Base-by-base conservation (phyloP, 2,797 vertebrate genomes). In the Helicolenus hilgendorfi region DNA sequence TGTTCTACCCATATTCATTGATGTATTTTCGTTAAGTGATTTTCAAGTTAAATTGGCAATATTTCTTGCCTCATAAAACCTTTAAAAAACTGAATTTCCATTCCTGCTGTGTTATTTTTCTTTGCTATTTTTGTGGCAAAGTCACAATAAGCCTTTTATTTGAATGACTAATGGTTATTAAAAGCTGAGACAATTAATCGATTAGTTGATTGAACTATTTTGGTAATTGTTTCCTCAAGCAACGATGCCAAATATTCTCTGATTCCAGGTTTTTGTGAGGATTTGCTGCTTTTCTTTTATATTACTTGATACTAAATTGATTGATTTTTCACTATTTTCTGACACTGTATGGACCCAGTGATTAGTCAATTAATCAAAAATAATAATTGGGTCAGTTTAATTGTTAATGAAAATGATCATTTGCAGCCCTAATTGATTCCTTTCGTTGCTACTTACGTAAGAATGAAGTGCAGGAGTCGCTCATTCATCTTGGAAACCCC, bases 21-120 rank as follows among this genome's bases (percentile, higher is more conserved):
- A 77, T 59, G 69, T 60, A 76, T 72, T 87, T 85, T 77, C 45
- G 24, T 72, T 31, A 38, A 68, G 63, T 41, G 45, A 80, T 87
- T 82, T 87, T 88, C 77, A 82, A 81, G 71, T 83, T 63, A 64
- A 79, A 72, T 36, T 69, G 79, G 41, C 80, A 24, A 2, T n/a
- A 65, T 77, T 68, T 70, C 20, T 36, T 69, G 38, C 65, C 79
- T 60, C 77, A 56, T 87, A 85, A 92, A 89, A 89, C 81, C 11
- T 11, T 77, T 60, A 38, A 0, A 0, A 55, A 72, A 79, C 56
- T 41, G 26, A 74, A 56, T 80, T 84, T 87, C 85, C 77, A 79
- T 74, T 41, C 76, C n/a, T 59, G 20, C 31, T 70, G 63, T 72
- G 59, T 65, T 72, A 13, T 27, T 4, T 67, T 55, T 79, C 24